Conservation (phyloP, 1,140 invertebrate species). For the Plutomurus gul region DNA sequence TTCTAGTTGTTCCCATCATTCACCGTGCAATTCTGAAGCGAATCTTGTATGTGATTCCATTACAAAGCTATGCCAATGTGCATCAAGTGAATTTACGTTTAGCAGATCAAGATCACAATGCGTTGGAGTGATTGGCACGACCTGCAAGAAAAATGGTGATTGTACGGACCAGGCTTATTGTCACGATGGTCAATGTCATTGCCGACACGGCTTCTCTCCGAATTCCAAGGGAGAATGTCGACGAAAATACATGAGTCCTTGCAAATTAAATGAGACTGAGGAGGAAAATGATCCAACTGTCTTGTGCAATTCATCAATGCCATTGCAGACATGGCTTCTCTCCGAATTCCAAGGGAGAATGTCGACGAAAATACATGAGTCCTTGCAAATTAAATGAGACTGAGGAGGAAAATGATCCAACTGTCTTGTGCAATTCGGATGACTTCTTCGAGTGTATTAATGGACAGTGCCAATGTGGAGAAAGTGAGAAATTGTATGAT, state of each 20-base stretch:
- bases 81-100: background rate
- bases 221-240: background rate
- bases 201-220: background rate
- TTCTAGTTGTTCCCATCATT: background rate
- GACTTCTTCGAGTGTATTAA: background rate
- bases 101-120: background rate
- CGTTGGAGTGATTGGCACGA: background rate
- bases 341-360: background rate
- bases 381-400: background rate
- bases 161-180: background rate
- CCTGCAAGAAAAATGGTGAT: background rate
- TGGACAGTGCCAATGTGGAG: slow-evolving; percentile 6
- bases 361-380: background rate
- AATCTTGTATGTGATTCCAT: background rate
- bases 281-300: background rate
- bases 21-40: background rate
- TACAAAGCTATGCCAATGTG: background rate
- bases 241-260: background rate
- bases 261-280: background rate
- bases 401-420: background rate
- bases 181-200: background rate
- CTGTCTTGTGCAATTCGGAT: background rate
- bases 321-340: background rate
- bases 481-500: slow-evolving; percentile 9
- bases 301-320: background rate